A percentile compares a stretch with the other conserved stretches of the same genome.
Evolutionary conservation across 1,140 invertebrate genomes (phyloP).

Genomic region (Drosophila elegans): DNA sequence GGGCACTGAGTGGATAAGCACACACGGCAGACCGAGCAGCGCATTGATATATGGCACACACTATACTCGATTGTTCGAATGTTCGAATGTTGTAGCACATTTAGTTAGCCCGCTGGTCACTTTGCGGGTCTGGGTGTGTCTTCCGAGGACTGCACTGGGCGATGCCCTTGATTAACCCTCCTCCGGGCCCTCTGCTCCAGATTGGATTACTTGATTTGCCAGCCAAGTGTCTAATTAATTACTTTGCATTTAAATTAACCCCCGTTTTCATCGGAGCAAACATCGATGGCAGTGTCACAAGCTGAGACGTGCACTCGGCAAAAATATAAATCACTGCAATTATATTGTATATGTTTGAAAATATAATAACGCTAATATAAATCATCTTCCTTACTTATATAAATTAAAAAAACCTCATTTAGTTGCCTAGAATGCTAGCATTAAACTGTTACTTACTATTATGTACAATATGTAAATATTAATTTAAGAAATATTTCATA

Average conservation of each 20-base stretch:
- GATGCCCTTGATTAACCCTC: slow-evolving; percentile 18
- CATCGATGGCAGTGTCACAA: slow-evolving; percentile 29
- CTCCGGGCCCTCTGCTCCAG: slow-evolving; percentile 9
- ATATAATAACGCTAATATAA: too few relatives aligned
- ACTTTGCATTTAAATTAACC: slow-evolving; percentile 82
- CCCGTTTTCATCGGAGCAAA: slow-evolving; percentile 53
- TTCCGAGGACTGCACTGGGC: background rate
- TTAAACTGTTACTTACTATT: too few relatives aligned
- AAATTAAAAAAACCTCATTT: too few relatives aligned
- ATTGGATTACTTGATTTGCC: slow-evolving; percentile 52
- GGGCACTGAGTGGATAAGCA: slow-evolving; percentile 54
- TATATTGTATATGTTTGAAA: too few relatives aligned
- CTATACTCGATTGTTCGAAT: background rate
- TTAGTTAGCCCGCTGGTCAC: slow-evolving; percentile 32
- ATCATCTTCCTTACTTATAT: too few relatives aligned
- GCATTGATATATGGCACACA: slow-evolving; percentile 54
- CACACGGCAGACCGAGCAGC: slow-evolving; percentile 28
- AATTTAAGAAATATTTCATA: too few relatives aligned
- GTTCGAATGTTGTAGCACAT: slow-evolving; percentile 14
- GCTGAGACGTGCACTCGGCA: background rate
- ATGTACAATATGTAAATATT: too few relatives aligned
- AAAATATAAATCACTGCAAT: background rate
- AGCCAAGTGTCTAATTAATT: slow-evolving; percentile 75
- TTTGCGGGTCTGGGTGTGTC: slow-evolving; percentile 15
- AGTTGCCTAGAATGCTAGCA: too few relatives aligned